A percentile compares a stretch with the other conserved stretches of the same genome.
Evolutionary conservation across 1,140 invertebrate genomes (phyloP).

Genomic region (Armadillidium nasatum): DNA sequence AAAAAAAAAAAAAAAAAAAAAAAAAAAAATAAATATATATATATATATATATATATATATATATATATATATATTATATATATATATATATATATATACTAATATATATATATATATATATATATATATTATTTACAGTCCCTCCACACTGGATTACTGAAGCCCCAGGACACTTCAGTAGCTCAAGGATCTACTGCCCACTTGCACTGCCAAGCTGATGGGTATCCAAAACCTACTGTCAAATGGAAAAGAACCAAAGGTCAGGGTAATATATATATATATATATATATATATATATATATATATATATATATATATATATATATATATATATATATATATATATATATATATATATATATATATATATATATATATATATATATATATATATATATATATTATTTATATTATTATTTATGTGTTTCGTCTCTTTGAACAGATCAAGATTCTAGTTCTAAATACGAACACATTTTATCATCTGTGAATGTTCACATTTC

Average conservation of each 20-base stretch:
- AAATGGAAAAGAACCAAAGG: slow-evolving; percentile 92
- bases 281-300: slow-evolving; percentile 13
- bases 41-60: background rate
- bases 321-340: slow-evolving; percentile 5
- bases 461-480: background rate
- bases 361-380: too few species aligned
- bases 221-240: slow-evolving; percentile 87
- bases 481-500: slow-evolving; percentile 19
- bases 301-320: slow-evolving; percentile 8
- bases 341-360: background rate
- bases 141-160: slow-evolving; percentile 94
- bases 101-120: slow-evolving; percentile 20
- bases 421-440: background rate
- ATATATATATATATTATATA: slow-evolving; percentile 18
- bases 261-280: slow-evolving; percentile 49
- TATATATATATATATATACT: slow-evolving; percentile 22
- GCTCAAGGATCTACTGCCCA: slow-evolving; percentile 85
- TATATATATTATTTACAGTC: slow-evolving; percentile 57
- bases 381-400: too few species aligned
- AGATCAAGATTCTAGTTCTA: background rate
- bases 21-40: too few species aligned
- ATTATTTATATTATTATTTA: too few species aligned
- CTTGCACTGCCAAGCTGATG: slow-evolving; percentile 91
- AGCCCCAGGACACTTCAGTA: slow-evolving; percentile 91
- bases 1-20: too few species aligned